A percentile compares a stretch with the other conserved stretches of the same genome.
phyloP scores from a whole-genome alignment of 2,113 vertebrate species.

The Epinephelus moara region DNA sequence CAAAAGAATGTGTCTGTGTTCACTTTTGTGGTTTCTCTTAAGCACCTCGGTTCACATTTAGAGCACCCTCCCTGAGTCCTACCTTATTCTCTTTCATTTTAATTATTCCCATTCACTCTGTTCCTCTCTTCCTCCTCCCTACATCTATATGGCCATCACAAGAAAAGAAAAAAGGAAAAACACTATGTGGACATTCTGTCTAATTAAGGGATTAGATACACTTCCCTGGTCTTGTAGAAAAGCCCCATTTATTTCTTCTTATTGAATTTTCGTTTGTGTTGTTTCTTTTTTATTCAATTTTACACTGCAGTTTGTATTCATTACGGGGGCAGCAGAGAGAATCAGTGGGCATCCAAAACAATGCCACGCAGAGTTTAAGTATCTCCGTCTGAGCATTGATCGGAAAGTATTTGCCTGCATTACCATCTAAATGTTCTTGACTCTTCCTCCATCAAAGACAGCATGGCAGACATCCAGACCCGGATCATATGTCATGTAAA shows the following conservation, averaged over 20 bases:
- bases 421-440: slow-evolving; percentile 50
- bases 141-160: slow-evolving; percentile 43
- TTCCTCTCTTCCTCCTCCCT: not conserved
- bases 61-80: not conserved
- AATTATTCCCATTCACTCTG: not conserved
- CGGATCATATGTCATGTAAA: slow-evolving; percentile 3
- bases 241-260: slow-evolving; percentile 73
- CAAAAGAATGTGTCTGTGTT: not conserved
- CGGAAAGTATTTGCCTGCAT: slow-evolving; percentile 34
- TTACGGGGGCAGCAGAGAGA: slow-evolving; percentile 58
- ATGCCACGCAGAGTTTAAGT: slow-evolving; percentile 42
- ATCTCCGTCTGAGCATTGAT: slow-evolving; percentile 50
- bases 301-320: slow-evolving; percentile 72
- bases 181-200: slow-evolving; percentile 57
- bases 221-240: slow-evolving; percentile 70
- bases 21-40: slow-evolving; percentile 15
- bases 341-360: slow-evolving; percentile 45
- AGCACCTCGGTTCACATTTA: slow-evolving; percentile 7
- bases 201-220: slow-evolving; percentile 80
- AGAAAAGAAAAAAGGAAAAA: slow-evolving; percentile 27
- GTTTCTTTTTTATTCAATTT: slow-evolving; percentile 79
- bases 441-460: slow-evolving; percentile 48
- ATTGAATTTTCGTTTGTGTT: slow-evolving; percentile 72
- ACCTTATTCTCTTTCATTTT: slow-evolving; percentile 16
- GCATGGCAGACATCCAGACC: slow-evolving; percentile 19